Conservation (phyloP, 2,113 vertebrate species). For the Clarias gariepinus region DNA sequence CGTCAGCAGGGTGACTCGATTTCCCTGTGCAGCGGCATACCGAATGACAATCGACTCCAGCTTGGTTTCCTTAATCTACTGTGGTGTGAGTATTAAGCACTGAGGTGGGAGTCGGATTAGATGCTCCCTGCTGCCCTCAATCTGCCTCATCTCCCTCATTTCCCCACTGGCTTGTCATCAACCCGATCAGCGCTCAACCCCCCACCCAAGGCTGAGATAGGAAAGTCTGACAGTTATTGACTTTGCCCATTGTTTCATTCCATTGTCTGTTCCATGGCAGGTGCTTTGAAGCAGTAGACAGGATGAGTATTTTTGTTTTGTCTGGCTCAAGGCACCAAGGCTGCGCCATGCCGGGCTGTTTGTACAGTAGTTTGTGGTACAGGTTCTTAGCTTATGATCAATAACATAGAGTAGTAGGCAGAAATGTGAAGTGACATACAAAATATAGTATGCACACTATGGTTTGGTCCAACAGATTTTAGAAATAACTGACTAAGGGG, state of each 20-base stretch:
- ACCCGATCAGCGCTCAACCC: conserved; percentile 1
- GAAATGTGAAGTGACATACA: neutral
- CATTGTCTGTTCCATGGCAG: neutral
- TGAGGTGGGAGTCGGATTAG: conserved; percentile 27
- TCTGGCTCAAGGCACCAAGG: neutral
- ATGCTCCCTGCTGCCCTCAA: conserved; percentile 37
- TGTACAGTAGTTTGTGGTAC: neutral
- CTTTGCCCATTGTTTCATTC: conserved; percentile 14
- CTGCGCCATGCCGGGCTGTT: neutral
- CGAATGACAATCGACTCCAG: conserved; percentile 14
- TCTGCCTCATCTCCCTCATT: conserved; percentile 35
- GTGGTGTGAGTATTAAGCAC: conserved; percentile 23
- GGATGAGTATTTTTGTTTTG: neutral
- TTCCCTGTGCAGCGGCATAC: conserved; percentile 13
- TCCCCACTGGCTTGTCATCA: conserved; percentile 16
- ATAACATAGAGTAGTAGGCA: neutral
- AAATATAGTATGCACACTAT: neutral
- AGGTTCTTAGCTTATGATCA: neutral
- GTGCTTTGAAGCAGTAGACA: neutral
- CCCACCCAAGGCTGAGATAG: neutral
- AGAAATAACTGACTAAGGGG: neutral
- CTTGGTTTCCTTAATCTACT: conserved; percentile 31
- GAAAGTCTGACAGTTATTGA: neutral
- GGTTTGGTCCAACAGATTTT: neutral
- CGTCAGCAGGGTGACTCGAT: conserved; percentile 6